These are phyloP conservation scores for Cremastinae sp. DNA, from an alignment of 2,888 invertebrate species.

Conservation along the genomic window DNA sequence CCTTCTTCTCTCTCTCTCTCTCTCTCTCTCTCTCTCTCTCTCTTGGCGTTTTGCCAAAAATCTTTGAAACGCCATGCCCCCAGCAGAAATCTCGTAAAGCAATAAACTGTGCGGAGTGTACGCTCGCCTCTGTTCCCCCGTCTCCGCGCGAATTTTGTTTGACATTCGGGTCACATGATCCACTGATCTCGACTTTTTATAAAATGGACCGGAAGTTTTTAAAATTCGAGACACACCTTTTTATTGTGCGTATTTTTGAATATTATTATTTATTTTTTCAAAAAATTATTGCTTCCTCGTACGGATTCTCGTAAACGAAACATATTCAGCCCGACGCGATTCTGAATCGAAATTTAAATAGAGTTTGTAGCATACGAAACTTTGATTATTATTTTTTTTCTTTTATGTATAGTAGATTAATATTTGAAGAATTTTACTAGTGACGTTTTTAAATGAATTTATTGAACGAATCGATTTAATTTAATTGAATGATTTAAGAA, in stretches of 20 bases:
- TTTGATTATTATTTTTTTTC: too few relatives aligned
- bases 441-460: too few relatives aligned
- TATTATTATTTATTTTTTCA: background rate
- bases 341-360: too few relatives aligned
- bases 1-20: slow-evolving; percentile 6
- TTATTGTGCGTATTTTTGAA: background rate
- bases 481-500: too few relatives aligned
- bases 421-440: too few relatives aligned
- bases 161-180: slow-evolving; percentile 52
- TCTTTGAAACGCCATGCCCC: slow-evolving; percentile 37
- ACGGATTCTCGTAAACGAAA: background rate
- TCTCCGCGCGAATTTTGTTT: slow-evolving; percentile 41
- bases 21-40: slow-evolving; percentile 31
- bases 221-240: slow-evolving; percentile 8
- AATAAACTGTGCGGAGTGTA: slow-evolving; percentile 18
- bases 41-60: slow-evolving; percentile 48
- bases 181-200: slow-evolving; percentile 21
- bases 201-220: slow-evolving; percentile 25
- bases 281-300: background rate
- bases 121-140: background rate
- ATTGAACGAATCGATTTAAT: too few relatives aligned
- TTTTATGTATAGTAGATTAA: too few relatives aligned
- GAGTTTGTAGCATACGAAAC: too few relatives aligned
- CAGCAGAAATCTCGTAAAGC: slow-evolving; percentile 39
- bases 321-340: too few relatives aligned